Evolutionary conservation across 2,888 invertebrate genomes (phyloP).

Genomic region (Lithodes maja): DNA sequence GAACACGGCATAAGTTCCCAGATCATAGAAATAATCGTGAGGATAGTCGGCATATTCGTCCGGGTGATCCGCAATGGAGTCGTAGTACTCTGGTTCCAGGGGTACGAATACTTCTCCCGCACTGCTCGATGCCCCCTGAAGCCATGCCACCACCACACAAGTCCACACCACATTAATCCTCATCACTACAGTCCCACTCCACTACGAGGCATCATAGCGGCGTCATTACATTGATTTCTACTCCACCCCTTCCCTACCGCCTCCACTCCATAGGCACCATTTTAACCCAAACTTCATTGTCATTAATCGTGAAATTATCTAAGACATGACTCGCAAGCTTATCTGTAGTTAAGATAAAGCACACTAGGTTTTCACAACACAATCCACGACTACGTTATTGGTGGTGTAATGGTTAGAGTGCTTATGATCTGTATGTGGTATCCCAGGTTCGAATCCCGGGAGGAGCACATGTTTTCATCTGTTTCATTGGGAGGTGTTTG

Average conservation of each 20-base stretch:
- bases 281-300: too few relatives aligned
- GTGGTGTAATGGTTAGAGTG: too few relatives aligned
- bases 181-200: neutral
- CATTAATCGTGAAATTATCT: too few relatives aligned
- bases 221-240: neutral
- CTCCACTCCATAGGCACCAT: neutral
- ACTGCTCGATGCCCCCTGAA: neutral
- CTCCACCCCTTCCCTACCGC: neutral
- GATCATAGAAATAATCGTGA: neutral
- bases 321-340: too few relatives aligned
- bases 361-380: too few relatives aligned
- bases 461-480: too few relatives aligned
- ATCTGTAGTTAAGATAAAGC: too few relatives aligned
- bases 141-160: neutral
- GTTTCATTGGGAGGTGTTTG: too few relatives aligned
- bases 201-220: conserved; percentile 9
- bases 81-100: conserved; percentile 23
- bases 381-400: too few relatives aligned
- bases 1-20: neutral
- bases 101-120: neutral
- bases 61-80: conserved; percentile 16
- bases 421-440: too few relatives aligned
- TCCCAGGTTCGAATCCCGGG: too few relatives aligned
- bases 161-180: neutral
- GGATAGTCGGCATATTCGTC: neutral